These are phyloP conservation scores for Cyphomyrus discorhynchus DNA, from an alignment of 2,113 vertebrate species.

Conservation along the genomic window DNA sequence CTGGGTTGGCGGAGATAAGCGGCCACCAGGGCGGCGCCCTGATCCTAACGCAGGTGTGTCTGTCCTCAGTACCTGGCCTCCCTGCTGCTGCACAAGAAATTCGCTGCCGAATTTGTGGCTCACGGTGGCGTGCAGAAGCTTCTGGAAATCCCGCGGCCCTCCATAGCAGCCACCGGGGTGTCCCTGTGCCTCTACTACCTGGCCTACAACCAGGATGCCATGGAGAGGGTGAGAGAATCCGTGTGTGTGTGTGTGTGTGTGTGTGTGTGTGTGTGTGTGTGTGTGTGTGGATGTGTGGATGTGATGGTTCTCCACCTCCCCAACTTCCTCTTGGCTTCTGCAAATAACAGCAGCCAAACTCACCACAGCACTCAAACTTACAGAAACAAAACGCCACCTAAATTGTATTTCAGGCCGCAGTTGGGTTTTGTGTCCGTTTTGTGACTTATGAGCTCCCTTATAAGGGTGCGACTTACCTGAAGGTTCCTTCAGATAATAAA, in stretches of 20 bases:
- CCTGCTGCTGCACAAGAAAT: slow-evolving; percentile 95
- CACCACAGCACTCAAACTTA: background rate
- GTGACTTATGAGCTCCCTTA: background rate
- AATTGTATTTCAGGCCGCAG: too few species aligned
- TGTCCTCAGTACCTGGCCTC: slow-evolving; percentile 83
- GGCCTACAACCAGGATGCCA: slow-evolving; percentile 97
- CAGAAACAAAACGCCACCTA: background rate
- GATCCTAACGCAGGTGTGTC: background rate
- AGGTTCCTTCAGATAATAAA: background rate
- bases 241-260: background rate
- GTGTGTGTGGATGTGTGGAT: background rate
- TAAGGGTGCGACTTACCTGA: background rate
- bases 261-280: background rate
- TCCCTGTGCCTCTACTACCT: slow-evolving; percentile 97
- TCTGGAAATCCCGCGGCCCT: slow-evolving; percentile 92
- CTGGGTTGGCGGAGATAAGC: background rate
- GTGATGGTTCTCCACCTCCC: background rate
- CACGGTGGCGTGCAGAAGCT: slow-evolving; percentile 96
- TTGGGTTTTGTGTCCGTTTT: too few species aligned
- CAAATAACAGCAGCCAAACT: background rate
- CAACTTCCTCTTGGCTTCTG: background rate
- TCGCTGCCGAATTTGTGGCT: slow-evolving; percentile 96
- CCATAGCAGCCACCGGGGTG: slow-evolving; percentile 96
- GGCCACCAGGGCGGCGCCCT: background rate
- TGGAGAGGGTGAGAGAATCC: slow-evolving; percentile 81